These are phyloP conservation scores for Vanessa cardui DNA, from an alignment of 2,888 invertebrate genomes.

Conservation along the genomic window DNA sequence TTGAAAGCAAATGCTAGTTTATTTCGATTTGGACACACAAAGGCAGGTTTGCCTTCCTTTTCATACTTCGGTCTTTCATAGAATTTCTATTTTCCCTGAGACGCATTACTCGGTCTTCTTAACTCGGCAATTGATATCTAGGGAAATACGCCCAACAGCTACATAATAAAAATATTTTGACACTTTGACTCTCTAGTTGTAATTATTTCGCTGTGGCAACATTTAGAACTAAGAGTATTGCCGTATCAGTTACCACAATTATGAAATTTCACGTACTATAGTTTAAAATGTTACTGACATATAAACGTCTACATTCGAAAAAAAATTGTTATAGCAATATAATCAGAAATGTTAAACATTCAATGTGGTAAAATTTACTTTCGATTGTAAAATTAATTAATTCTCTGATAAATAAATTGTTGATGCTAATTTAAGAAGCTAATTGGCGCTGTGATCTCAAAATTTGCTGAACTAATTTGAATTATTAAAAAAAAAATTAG, in stretches of 20 bases:
- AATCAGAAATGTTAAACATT: too few species aligned
- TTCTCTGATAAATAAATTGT: background rate
- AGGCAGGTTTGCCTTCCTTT: too few species aligned
- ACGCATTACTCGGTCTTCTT: too few species aligned
- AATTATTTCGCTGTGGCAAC: background rate
- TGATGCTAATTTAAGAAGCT: background rate
- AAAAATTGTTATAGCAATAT: background rate
- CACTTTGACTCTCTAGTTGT: too few species aligned
- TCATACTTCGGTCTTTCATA: too few species aligned
- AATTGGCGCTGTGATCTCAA: conserved; percentile 26
- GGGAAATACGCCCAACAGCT: too few species aligned
- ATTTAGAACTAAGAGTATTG: background rate
- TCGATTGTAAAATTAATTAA: background rate
- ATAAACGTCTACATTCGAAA: background rate
- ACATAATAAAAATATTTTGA: too few species aligned
- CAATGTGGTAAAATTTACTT: background rate
- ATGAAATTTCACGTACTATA: background rate
- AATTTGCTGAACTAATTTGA: conserved; percentile 25
- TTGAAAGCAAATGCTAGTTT: too few species aligned
- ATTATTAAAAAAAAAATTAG: conserved; percentile 6
- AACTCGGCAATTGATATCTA: too few species aligned
- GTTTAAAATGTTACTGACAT: background rate
- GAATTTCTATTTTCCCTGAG: too few species aligned
- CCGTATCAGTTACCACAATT: background rate
- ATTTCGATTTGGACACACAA: too few species aligned